Percentiles rank a stretch among this genome's conserved stretches.
phyloP scores from a whole-genome alignment of 2,888 invertebrate genomes.

The Polydesmus complanatus region DNA sequence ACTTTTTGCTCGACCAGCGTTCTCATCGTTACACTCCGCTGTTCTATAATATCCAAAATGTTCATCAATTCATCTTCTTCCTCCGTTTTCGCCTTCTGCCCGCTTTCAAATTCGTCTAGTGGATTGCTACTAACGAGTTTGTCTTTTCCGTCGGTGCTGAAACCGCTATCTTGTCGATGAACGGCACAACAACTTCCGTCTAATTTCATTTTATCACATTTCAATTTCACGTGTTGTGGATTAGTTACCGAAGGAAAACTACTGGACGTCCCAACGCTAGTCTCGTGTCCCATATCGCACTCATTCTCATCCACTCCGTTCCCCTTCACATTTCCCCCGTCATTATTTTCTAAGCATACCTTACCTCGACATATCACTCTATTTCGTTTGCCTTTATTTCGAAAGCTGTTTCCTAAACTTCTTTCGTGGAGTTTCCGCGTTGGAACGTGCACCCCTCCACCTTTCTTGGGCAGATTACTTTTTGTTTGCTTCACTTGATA shows the following conservation, averaged over 20 bases:
- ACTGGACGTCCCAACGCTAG: background rate
- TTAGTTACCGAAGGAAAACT: background rate
- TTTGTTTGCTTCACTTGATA: no score
- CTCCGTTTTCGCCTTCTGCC: background rate
- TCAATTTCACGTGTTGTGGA: background rate
- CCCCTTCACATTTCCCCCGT: conserved; percentile 39
- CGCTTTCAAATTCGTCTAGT: conserved; percentile 5
- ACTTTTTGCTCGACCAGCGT: conserved; percentile 8
- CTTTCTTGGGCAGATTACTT: background rate
- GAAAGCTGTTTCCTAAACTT: background rate
- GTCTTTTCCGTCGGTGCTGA: conserved; percentile 56
- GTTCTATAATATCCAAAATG: conserved; percentile 69
- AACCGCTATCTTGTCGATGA: conserved; percentile 58
- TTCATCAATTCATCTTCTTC: conserved; percentile 45
- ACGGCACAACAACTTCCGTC: background rate
- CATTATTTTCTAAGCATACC: background rate
- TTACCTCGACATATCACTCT: background rate
- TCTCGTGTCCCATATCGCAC: conserved; percentile 26
- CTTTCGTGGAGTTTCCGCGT: background rate
- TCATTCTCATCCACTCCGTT: conserved; percentile 32
- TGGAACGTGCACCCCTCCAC: background rate
- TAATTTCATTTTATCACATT: background rate
- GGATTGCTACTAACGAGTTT: no score
- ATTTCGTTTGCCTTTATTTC: no score
- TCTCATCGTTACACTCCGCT: conserved; percentile 41